These are phyloP conservation scores for Helleia helle DNA, from an alignment of 2,888 invertebrate genomes.

Conservation along the genomic window DNA sequence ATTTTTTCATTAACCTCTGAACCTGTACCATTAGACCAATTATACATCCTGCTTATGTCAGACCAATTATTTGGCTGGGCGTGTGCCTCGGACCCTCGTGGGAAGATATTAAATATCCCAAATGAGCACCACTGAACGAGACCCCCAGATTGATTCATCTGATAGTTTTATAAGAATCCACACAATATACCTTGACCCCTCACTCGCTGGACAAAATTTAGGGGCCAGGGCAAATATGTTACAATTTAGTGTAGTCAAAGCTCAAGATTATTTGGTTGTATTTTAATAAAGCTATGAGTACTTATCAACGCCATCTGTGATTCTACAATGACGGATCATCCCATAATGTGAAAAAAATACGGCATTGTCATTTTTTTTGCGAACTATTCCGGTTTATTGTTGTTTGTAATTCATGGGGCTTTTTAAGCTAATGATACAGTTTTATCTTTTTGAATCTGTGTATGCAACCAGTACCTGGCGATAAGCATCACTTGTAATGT, in stretches of 20 bases:
- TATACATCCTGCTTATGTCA: no score
- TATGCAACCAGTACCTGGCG: slow-evolving; percentile 20
- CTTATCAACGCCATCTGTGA: slow-evolving; percentile 65
- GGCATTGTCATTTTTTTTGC: slow-evolving; percentile 48
- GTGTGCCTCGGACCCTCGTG: slow-evolving; percentile 58
- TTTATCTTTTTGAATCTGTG: slow-evolving; percentile 51
- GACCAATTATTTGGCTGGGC: no score
- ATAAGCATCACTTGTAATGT: slow-evolving; percentile 18
- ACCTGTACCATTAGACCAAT: no score
- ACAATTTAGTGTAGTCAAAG: slow-evolving; percentile 21
- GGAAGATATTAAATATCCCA: slow-evolving; percentile 65
- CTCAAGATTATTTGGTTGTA: slow-evolving; percentile 36
- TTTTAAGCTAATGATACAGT: slow-evolving; percentile 72
- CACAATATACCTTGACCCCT: slow-evolving; percentile 32
- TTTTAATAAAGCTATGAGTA: slow-evolving; percentile 62
- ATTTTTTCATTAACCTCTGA: no score
- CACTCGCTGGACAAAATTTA: slow-evolving; percentile 21
- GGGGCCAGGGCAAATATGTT: not conserved
- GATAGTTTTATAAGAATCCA: slow-evolving; percentile 40
- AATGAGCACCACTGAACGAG: slow-evolving; percentile 53
- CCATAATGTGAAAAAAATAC: slow-evolving; percentile 62
- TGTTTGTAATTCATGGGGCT: slow-evolving; percentile 65
- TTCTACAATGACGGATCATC: slow-evolving; percentile 67
- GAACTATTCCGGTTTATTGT: slow-evolving; percentile 57
- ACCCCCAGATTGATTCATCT: slow-evolving; percentile 43